Percentiles rank a stretch among this genome's conserved stretches.
Evolutionary conservation across 2,797 vertebrate genomes (phyloP).

Genomic region (Eidolon dupreanum): DNA sequence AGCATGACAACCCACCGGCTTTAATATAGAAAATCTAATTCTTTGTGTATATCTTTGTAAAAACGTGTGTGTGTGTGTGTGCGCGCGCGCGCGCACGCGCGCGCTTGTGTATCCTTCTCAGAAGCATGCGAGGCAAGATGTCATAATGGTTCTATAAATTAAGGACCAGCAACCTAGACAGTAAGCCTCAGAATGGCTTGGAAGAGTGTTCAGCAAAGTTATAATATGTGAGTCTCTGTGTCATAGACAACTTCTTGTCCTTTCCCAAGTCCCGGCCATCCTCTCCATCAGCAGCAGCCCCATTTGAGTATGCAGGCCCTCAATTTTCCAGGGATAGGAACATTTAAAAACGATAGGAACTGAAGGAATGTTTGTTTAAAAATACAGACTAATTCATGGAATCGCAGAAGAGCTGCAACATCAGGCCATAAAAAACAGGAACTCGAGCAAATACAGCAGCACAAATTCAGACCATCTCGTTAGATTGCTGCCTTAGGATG

Average conservation of each 20-base stretch:
- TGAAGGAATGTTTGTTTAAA: neutral
- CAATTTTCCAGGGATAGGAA: neutral
- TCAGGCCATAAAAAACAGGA: neutral
- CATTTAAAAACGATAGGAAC: neutral
- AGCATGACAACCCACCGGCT: neutral
- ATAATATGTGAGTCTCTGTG: neutral
- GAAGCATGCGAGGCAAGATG: neutral
- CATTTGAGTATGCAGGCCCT: no score
- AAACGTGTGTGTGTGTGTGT: neutral
- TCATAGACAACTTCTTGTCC: neutral
- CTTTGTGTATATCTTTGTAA: neutral
- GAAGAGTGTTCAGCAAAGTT: neutral
- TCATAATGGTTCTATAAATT: neutral
- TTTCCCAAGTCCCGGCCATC: neutral
- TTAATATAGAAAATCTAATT: neutral
- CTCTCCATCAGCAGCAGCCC: neutral
- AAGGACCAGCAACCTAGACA: neutral
- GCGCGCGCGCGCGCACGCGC: no score
- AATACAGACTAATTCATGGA: neutral
- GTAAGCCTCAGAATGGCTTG: neutral
- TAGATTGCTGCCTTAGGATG: neutral
- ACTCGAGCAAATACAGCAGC: neutral
- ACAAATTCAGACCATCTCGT: neutral
- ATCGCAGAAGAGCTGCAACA: neutral
- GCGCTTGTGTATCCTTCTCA: neutral